phyloP scores from a whole-genome alignment of 2,888 invertebrate species.

The Orthosia gothica region DNA sequence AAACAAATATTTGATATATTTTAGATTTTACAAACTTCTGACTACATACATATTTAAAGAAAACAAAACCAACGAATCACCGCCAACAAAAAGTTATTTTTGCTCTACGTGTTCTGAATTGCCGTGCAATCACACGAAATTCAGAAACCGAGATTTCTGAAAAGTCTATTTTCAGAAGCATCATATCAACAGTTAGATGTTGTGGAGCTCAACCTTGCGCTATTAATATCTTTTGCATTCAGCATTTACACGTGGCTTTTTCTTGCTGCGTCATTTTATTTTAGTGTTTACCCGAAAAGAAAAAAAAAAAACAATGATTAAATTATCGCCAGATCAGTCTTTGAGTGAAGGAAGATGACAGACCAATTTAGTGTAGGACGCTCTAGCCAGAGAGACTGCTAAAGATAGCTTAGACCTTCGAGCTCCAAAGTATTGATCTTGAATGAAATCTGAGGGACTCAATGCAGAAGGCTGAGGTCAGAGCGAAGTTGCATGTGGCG shows the following conservation, averaged over 20 bases:
- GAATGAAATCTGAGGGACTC: neutral
- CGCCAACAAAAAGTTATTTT: neutral
- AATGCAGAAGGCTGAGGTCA: neutral
- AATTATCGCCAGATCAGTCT: neutral
- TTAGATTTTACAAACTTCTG: neutral
- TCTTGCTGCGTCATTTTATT: constrained; percentile 6
- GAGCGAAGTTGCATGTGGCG: neutral
- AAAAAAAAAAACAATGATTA: neutral
- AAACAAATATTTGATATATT: neutral
- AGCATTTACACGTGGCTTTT: constrained; percentile 22
- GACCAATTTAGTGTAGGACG: neutral
- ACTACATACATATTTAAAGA: neutral
- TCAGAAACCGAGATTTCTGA: constrained; percentile 7
- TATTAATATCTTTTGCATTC: constrained; percentile 21
- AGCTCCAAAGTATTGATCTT: neutral
- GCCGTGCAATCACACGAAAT: constrained; percentile 13
- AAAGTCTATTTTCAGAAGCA: constrained; percentile 38
- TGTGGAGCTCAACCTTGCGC: constrained; percentile 25
- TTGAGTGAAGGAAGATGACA: neutral
- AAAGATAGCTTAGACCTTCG: neutral
- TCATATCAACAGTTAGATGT: constrained; percentile 8
- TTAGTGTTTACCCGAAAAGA: neutral
- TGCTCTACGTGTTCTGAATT: neutral
- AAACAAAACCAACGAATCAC: neutral
- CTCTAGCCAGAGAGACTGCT: neutral